phyloP scores from a whole-genome alignment of 2,797 vertebrate genomes.

The Chaetophractus vellerosus region DNA sequence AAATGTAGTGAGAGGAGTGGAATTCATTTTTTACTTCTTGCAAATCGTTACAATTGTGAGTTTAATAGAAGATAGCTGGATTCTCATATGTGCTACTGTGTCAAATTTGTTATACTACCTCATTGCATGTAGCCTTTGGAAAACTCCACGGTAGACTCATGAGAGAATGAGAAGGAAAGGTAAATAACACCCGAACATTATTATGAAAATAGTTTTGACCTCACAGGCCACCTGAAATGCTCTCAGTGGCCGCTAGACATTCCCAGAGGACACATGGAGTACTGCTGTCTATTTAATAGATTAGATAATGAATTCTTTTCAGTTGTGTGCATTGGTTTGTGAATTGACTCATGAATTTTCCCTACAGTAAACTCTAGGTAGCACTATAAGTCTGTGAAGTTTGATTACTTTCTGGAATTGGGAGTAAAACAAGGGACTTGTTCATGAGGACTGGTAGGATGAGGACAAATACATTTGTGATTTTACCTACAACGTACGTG shows the following conservation, averaged over 20 bases:
- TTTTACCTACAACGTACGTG: conserved; percentile 31
- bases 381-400: background rate
- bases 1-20: conserved; percentile 22
- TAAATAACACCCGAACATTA: conserved; percentile 27
- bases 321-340: conserved; percentile 29
- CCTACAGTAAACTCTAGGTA: background rate
- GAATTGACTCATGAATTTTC: conserved; percentile 43
- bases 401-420: conserved; percentile 20
- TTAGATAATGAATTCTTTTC: conserved; percentile 38
- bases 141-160: background rate
- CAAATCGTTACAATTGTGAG: background rate
- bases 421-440: background rate
- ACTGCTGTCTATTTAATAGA: background rate
- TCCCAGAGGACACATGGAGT: conserved; percentile 3
- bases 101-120: background rate
- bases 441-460: conserved; percentile 8
- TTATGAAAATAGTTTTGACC: conserved; percentile 61
- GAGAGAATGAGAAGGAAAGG: conserved; percentile 38
- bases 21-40: background rate
- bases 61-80: background rate
- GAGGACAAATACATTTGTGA: background rate
- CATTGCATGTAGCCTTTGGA: conserved; percentile 43
- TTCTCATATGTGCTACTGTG: background rate
- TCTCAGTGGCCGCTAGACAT: background rate
- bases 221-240: background rate